Conservation (phyloP, 2,113 vertebrate species). For the Takifugu flavidus region DNA sequence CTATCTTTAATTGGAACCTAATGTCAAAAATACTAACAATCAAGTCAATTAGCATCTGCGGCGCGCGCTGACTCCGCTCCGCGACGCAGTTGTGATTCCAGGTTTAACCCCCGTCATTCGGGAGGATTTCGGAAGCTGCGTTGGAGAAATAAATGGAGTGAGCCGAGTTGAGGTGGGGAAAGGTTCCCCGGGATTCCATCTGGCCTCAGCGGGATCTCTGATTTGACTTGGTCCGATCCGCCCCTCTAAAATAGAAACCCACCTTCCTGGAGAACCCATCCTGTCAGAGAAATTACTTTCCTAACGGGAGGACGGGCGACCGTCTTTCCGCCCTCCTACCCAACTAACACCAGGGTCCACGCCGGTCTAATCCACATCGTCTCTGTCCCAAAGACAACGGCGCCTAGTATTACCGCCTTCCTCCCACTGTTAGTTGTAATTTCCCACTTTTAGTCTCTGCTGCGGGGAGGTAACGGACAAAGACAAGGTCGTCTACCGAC, state of each 20-base stretch:
- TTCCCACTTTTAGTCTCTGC: slow-evolving; percentile 28
- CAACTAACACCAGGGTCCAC: slow-evolving; percentile 27
- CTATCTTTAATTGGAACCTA: slow-evolving; percentile 71
- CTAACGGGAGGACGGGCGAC: slow-evolving; percentile 41
- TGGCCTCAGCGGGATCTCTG: slow-evolving; percentile 51
- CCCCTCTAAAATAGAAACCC: slow-evolving; percentile 30
- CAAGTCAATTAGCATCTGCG: slow-evolving; percentile 61
- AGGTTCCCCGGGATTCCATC: not conserved
- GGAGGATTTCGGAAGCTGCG: slow-evolving; percentile 15
- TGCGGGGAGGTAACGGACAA: slow-evolving; percentile 18
- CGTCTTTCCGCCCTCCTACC: slow-evolving; percentile 52
- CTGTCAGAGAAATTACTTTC: slow-evolving; percentile 55
- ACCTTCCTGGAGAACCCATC: slow-evolving; percentile 44
- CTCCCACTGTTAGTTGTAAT: not conserved
- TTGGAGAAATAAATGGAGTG: slow-evolving; percentile 38
- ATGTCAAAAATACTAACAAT: slow-evolving; percentile 73
- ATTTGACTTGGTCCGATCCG: slow-evolving; percentile 46
- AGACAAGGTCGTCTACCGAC: slow-evolving; percentile 46
- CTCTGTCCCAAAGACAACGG: slow-evolving; percentile 44
- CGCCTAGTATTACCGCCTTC: slow-evolving; percentile 20
- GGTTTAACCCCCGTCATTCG: slow-evolving; percentile 57
- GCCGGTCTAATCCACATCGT: slow-evolving; percentile 45
- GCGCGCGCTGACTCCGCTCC: slow-evolving; percentile 36
- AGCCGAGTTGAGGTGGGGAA: not conserved
- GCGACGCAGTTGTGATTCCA: slow-evolving; percentile 49